Evolutionary conservation across 37 sponge, comb jelly and placozoan species (phyloP).

Genomic region (Cliona cf. orientalis): DNA sequence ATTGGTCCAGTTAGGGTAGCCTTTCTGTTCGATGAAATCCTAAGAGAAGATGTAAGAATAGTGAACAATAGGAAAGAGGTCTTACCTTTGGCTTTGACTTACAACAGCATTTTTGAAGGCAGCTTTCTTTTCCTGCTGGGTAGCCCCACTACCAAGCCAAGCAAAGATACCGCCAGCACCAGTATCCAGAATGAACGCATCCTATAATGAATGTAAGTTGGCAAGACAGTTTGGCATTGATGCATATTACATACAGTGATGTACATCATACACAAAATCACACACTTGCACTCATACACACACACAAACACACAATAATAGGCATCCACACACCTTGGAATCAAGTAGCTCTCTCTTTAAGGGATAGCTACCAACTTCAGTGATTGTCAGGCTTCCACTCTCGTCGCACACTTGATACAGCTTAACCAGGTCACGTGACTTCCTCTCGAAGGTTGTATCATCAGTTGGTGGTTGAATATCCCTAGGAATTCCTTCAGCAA

Average conservation of each 20-base stretch:
- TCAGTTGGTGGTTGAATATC: conserved; percentile 63
- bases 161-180: conserved; percentile 85
- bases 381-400: conserved; percentile 79
- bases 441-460: conserved; percentile 83
- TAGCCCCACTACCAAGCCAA: conserved; percentile 91
- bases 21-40: conserved; percentile 83
- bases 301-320: too few relatives aligned
- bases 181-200: conserved; percentile 93
- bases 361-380: conserved; percentile 78
- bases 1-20: conserved; percentile 84
- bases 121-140: conserved; percentile 82
- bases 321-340: conserved; percentile 74
- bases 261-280: too few relatives aligned
- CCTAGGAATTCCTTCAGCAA: conserved; percentile 46
- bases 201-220: too few relatives aligned
- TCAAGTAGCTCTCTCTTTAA: conserved; percentile 78
- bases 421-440: conserved; percentile 61
- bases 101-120: conserved; percentile 89
- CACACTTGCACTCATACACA: too few relatives aligned
- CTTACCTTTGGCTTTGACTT: too few relatives aligned
- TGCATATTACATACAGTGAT: too few relatives aligned
- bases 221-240: neutral
- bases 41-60: neutral
- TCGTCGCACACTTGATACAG: conserved; percentile 53
- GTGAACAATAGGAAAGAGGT: too few relatives aligned